Conservation (phyloP, 2,797 vertebrate species). For the Sebastes taczanowskii region DNA sequence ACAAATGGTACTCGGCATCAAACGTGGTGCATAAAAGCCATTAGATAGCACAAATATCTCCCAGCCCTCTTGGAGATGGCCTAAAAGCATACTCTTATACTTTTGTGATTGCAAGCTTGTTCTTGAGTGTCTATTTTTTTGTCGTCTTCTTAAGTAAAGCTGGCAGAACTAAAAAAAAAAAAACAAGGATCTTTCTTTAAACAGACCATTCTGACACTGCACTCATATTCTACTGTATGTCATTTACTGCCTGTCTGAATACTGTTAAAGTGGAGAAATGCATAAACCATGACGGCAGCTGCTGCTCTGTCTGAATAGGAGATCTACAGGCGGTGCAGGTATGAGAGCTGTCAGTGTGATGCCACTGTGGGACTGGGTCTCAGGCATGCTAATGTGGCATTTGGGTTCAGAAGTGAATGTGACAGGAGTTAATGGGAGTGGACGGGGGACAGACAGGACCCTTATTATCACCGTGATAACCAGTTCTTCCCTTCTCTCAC, state of each 20-base stretch:
- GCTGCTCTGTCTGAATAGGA: constrained; percentile 43
- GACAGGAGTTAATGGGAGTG: constrained; percentile 71
- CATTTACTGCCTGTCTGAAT: constrained; percentile 31
- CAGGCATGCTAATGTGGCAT: constrained; percentile 82
- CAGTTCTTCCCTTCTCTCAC: constrained; percentile 21
- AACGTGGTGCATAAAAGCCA: constrained; percentile 9
- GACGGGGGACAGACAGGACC: constrained; percentile 60
- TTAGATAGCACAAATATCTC: constrained; percentile 10
- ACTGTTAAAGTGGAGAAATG: constrained; percentile 42
- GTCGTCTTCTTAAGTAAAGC: neutral
- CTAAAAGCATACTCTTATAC: neutral
- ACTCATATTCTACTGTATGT: constrained; percentile 5
- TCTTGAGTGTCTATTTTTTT: neutral
- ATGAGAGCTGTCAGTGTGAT: constrained; percentile 54
- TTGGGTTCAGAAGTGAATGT: constrained; percentile 71
- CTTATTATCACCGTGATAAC: constrained; percentile 57
- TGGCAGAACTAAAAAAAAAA: neutral
- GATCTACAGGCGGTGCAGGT: constrained; percentile 51
- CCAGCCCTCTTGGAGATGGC: neutral
- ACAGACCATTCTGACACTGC: neutral
- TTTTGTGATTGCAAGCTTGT: neutral
- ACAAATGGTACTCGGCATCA: constrained; percentile 59
- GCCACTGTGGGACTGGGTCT: constrained; percentile 46
- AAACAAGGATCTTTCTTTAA: neutral
- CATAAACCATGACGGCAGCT: constrained; percentile 67